These are phyloP conservation scores for Podarcis cretensis DNA, from an alignment of 2,113 vertebrate genomes.

Conservation along the genomic window DNA sequence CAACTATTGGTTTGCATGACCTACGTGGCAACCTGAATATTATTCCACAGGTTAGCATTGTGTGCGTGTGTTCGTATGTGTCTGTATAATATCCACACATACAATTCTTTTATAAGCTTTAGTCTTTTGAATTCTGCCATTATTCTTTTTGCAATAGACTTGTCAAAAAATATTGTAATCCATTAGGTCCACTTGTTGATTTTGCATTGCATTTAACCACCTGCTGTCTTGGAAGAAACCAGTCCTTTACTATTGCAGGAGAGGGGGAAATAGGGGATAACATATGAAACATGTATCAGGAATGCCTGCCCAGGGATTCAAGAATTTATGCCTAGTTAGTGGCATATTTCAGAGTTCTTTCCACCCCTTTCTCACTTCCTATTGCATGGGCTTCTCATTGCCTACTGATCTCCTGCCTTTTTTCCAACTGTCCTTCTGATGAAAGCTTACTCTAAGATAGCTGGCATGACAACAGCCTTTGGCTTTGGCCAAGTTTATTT, in stretches of 20 bases:
- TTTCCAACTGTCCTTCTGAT: neutral
- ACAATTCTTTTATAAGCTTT: no score
- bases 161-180: neutral
- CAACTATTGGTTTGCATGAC: conserved; percentile 71
- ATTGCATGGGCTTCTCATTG: neutral
- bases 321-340: neutral
- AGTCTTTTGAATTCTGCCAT: neutral
- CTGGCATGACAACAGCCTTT: neutral
- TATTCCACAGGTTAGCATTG: conserved; percentile 68
- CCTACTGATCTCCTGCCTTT: neutral
- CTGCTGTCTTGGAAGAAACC: neutral
- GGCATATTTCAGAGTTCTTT: neutral
- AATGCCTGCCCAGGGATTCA: neutral
- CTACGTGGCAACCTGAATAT: conserved; percentile 69
- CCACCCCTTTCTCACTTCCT: neutral
- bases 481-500: no score
- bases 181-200: neutral
- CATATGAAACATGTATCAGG: neutral
- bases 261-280: neutral
- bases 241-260: neutral
- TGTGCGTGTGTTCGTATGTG: neutral
- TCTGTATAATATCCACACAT: no score
- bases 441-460: neutral
- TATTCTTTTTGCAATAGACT: no score
- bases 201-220: neutral